phyloP scores from a whole-genome alignment of 2,797 vertebrate genomes.

The Sebastes steindachneri region DNA sequence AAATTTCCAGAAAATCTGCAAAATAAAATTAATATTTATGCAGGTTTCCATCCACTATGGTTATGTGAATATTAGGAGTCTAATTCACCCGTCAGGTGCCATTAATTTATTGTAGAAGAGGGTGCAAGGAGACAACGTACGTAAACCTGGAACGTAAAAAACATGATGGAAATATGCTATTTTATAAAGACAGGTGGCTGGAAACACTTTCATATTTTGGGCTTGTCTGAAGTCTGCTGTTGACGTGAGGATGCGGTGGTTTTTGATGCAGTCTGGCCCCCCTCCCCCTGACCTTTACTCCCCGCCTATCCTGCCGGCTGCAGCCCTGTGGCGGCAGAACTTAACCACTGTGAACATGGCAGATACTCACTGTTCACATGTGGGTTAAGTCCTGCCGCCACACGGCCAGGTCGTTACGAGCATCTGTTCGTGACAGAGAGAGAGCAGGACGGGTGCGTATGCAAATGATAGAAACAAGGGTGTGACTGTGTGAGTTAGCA shows the following conservation, averaged over 20 bases:
- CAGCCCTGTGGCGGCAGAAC: slow-evolving; percentile 87
- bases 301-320: slow-evolving; percentile 38
- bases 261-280: slow-evolving; percentile 44
- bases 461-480: slow-evolving; percentile 22
- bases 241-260: slow-evolving; percentile 1
- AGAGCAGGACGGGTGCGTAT: slow-evolving; percentile 11
- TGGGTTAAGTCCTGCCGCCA: slow-evolving; percentile 92
- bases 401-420: slow-evolving; percentile 54
- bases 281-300: slow-evolving; percentile 53
- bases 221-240: not conserved
- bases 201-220: not conserved
- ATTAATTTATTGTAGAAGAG: not conserved
- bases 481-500: slow-evolving; percentile 4
- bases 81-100: not conserved
- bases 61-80: not conserved
- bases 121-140: not conserved
- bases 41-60: not conserved
- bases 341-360: slow-evolving; percentile 98
- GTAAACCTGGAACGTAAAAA: not conserved
- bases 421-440: slow-evolving; percentile 25
- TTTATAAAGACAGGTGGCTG: not conserved
- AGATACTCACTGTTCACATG: slow-evolving; percentile 89
- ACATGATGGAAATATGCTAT: not conserved
- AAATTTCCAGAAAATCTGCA: not conserved
- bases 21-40: not conserved